Percentiles rank a stretch among this genome's conserved stretches.
phyloP scores from a whole-genome alignment of 2,797 vertebrate genomes.

The Siniperca undulata region DNA sequence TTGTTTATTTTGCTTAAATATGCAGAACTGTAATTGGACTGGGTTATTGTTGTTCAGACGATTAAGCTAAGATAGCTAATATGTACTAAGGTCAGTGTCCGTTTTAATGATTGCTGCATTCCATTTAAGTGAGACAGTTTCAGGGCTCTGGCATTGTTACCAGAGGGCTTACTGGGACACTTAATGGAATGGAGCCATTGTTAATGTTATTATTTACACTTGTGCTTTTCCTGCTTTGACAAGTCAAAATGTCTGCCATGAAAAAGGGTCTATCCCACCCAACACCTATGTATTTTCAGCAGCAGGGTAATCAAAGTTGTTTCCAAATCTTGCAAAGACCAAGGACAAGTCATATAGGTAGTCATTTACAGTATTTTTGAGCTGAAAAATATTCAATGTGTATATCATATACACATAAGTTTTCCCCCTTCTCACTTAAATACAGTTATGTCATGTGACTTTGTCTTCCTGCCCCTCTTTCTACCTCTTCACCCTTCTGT shows the following conservation, averaged over 20 bases:
- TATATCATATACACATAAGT: not conserved
- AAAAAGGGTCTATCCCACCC: not conserved
- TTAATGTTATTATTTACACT: not conserved
- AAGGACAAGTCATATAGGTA: not conserved
- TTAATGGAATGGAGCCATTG: not conserved
- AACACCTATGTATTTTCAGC: not conserved
- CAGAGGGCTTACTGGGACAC: not conserved
- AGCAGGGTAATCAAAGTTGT: not conserved
- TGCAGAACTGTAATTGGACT: too few species aligned
- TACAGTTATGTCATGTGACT: not conserved
- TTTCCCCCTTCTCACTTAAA: not conserved
- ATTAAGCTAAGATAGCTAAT: too few species aligned
- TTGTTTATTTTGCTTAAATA: too few species aligned
- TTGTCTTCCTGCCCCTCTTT: not conserved
- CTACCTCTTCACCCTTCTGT: not conserved
- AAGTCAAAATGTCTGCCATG: not conserved
- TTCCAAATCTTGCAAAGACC: not conserved
- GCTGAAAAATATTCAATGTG: not conserved
- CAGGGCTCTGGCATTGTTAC: not conserved
- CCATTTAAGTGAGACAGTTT: not conserved
- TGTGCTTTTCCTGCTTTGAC: not conserved
- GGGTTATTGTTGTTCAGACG: too few species aligned
- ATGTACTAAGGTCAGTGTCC: too few species aligned
- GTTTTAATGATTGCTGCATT: not conserved
- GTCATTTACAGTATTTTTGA: not conserved